phyloP scores from a whole-genome alignment of 2,113 vertebrate species.

The Melanostigma gelatinosum region DNA sequence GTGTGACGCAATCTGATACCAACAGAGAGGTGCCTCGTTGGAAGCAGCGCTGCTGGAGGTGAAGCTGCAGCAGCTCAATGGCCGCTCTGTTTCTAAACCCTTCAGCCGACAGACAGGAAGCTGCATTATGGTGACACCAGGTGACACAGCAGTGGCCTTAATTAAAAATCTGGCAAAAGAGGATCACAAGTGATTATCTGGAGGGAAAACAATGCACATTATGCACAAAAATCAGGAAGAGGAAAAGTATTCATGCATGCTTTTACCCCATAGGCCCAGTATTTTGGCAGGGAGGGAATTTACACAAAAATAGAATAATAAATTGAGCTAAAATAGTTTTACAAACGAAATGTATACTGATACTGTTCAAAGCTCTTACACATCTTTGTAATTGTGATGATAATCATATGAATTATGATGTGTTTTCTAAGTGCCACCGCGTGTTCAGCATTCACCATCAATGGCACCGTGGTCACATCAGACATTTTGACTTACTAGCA shows the following conservation, averaged over 20 bases:
- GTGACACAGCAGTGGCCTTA: conserved; percentile 37
- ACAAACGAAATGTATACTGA: not conserved
- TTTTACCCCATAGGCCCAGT: not conserved
- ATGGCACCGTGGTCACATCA: not conserved
- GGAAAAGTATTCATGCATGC: not conserved
- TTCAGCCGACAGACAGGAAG: conserved; percentile 54
- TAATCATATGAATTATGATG: not conserved
- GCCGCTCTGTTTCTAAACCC: conserved; percentile 48
- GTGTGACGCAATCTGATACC: conserved; percentile 72
- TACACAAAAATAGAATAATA: not conserved
- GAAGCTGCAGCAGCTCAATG: conserved; percentile 42
- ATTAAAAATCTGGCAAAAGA: not conserved
- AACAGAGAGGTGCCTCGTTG: conserved; percentile 62
- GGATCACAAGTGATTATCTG: conserved; percentile 5
- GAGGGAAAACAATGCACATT: conserved; percentile 4
- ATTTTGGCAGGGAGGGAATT: not conserved
- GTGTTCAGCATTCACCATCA: not conserved
- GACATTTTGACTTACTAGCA: not conserved
- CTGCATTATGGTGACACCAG: conserved; percentile 43
- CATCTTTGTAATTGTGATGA: not conserved
- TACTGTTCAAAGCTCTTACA: not conserved
- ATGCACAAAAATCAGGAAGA: not conserved
- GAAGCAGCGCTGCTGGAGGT: conserved; percentile 60
- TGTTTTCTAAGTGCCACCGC: not conserved
- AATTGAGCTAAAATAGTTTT: not conserved